Evolutionary conservation across 2,888 invertebrate species (phyloP).

Genomic region (Tuberolachnus salignus): DNA sequence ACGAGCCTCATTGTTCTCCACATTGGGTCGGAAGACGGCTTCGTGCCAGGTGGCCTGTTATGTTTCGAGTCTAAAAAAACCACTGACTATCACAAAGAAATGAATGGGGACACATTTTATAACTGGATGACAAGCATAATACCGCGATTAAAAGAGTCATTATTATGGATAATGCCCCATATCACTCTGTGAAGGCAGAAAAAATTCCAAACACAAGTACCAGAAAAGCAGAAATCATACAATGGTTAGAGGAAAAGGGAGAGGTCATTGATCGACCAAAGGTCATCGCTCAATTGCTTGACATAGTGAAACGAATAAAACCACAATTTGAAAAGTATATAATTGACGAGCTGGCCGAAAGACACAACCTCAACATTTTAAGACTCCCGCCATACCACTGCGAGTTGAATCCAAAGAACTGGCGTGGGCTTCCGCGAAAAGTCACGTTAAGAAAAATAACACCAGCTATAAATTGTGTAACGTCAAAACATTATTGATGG

Average conservation of each 20-base stretch:
- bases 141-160: conserved; percentile 3
- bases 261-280: conserved; percentile 10
- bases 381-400: conserved; percentile 26
- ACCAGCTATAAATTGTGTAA: too few relatives aligned
- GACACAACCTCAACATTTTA: conserved; percentile 39
- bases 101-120: conserved; percentile 53
- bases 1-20: too few relatives aligned
- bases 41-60: too few relatives aligned
- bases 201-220: too few relatives aligned
- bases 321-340: conserved; percentile 16
- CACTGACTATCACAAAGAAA: conserved; percentile 31
- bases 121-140: not conserved
- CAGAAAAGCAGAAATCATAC: conserved; percentile 29
- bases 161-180: too few relatives aligned
- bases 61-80: too few relatives aligned
- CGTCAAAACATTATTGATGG: conserved; percentile 17
- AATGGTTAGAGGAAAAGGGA: conserved; percentile 41
- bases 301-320: conserved; percentile 24
- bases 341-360: conserved; percentile 17
- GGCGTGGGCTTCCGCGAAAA: conserved; percentile 32
- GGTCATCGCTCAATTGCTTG: conserved; percentile 21
- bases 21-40: too few relatives aligned
- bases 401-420: too few relatives aligned
- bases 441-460: conserved; percentile 22
- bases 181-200: too few relatives aligned